Base-by-base conservation (phyloP, 2,797 vertebrate genomes). In the Streptopelia turtur region DNA sequence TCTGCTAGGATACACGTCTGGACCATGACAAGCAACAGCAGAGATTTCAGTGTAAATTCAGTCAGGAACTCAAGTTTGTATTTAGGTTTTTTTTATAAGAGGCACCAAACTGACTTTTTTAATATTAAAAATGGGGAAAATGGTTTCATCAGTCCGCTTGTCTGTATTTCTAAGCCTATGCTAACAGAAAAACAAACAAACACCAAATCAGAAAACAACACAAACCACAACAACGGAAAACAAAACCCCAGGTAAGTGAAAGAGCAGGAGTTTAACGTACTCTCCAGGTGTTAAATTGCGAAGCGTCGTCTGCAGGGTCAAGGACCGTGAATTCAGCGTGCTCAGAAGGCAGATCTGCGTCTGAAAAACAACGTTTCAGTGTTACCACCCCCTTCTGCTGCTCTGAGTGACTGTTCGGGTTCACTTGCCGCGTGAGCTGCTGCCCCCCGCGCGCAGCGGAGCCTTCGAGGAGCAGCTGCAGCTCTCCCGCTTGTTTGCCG, bases 181-280 rank as follows among this genome's bases (percentile, higher is more conserved):
- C 10, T 22, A 74, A 55, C 4, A 71, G 45, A 74, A 74, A 61
- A 41, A 37, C 28, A 21, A 66, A 66, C 43, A 9, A n/a, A 1
- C 1, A 30, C 43, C 43, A 8, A 43, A 43, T 18, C 43, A 45
- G 1, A 1, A 1, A 0, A 24, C 43, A 45, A 45, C 43, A 45
- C 43, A 43, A 43, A 43, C 43, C 43, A 43, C 43, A 45, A 20
- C 18, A 45, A 9, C 18, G 9, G 43, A 35, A 21, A 47, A 66
- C 43, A 27, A 39, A 1, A 0, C 9, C 43, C 27, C 4, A 65
- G 24, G 5, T n/a, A 76, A 86, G 53, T 27, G 56, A 59, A 74
- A 61, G 13, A 41, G 50, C 35, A 93, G 70, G 27, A 56, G 25
- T 52, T 77, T 33, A 63, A 47, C 41, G 15, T 15, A 8, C 53